Evolutionary conservation across 2,888 invertebrate genomes (phyloP).

Genomic region (Hermaeophaga mercurialis): DNA sequence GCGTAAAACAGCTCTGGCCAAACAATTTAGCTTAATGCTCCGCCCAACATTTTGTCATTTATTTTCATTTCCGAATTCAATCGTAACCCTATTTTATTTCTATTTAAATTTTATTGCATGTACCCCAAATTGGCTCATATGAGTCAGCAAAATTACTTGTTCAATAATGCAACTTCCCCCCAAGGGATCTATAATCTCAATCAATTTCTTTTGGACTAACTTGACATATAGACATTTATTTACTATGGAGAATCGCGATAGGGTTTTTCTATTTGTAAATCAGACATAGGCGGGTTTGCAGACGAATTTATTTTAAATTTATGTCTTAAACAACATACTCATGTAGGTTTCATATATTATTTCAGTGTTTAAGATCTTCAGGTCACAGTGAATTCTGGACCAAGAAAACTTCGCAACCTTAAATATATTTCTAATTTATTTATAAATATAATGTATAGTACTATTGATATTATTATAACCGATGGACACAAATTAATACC

Average conservation of each 20-base stretch:
- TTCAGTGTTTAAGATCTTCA: no score
- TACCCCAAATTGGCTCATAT: conserved; percentile 20
- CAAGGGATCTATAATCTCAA: conserved; percentile 28
- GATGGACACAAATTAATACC: no score
- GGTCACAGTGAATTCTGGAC: no score
- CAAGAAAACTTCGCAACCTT: no score
- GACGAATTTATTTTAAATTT: no score
- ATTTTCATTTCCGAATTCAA: conserved; percentile 19
- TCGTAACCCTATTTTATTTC: conserved; percentile 15
- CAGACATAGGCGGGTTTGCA: background rate
- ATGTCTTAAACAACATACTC: no score
- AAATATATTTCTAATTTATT: no score
- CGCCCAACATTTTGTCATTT: conserved; percentile 3
- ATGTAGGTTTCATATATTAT: no score
- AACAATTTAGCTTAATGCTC: conserved; percentile 5
- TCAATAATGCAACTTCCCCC: conserved; percentile 12
- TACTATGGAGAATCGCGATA: conserved; percentile 4
- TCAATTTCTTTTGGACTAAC: conserved; percentile 26
- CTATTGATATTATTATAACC: no score
- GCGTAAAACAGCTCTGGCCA: background rate
- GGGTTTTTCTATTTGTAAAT: conserved; percentile 2
- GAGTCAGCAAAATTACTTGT: conserved; percentile 18
- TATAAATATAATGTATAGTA: no score
- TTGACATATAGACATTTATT: conserved; percentile 26
- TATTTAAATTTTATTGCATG: conserved; percentile 25